Evolutionary conservation across 2,888 invertebrate species (phyloP), one percentile per base, ranked within the genome.

Genomic region (Lasioglossum oenotherae): DNA sequence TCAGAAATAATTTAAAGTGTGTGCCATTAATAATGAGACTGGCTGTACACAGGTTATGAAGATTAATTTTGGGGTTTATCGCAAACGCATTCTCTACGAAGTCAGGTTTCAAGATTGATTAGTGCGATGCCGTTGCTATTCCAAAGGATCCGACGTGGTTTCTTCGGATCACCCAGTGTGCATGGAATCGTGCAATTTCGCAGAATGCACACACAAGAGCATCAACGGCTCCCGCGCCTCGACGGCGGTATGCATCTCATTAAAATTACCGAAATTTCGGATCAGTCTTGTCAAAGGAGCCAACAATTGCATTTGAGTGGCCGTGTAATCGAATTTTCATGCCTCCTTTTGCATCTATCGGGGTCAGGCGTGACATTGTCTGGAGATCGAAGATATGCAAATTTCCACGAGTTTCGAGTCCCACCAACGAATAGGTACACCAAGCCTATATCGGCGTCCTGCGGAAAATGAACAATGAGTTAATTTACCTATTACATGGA

Each of bases 291-390:
- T 75, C 60, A 27, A 64, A 60, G 71, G 49, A 71, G 46, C 44
- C 31, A 46, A 77, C 69, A 83, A 83, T 83, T 83, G 64, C 31
- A 72, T 69, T 75, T 44, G 27, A 44, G 64, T 76, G 71, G n/a
- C 60, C 69, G 64, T 76, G 46, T 35, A 69, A 88, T 81, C 81
- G 72, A 88, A 74, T 78, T 88, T 88, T 84, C 82, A 80, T 81
- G 64, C 60, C 76, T 71, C 60, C 76, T 88, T 82, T 84, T 53
- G 53, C 71, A 76, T 69, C 75, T 77, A 89, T 87, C 76, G 80
- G 77, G 87, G 85, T 85, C 89, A 89, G 73, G 85, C 78, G 81
- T 89, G 89, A 89, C 89, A 80, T 81, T 89, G 81, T 89, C 87
- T 85, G 74, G 49, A 80, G 85, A 78, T 80, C 76, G 78, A 49